Evolutionary conservation across 2,888 invertebrate genomes (phyloP).

Genomic region (Cephus rjabovi): DNA sequence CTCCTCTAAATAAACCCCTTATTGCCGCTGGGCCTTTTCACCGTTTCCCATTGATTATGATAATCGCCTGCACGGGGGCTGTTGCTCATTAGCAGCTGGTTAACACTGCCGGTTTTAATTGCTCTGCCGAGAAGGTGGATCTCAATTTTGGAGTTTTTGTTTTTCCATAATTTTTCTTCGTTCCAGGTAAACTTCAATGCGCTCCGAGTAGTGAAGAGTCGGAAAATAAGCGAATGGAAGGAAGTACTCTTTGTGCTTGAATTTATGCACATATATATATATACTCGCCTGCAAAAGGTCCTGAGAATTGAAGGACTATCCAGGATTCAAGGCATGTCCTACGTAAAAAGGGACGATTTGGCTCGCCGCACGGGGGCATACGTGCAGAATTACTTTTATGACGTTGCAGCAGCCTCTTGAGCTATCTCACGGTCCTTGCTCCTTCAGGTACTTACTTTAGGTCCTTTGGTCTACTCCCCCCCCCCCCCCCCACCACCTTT

Average conservation of each 20-base stretch:
- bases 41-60: constrained; percentile 34
- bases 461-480: neutral
- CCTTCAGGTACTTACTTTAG: neutral
- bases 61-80: constrained; percentile 27
- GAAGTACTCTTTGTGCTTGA: neutral
- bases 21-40: neutral
- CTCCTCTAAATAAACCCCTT: neutral
- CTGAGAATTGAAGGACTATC: constrained; percentile 19
- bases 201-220: neutral
- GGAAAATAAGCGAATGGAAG: neutral
- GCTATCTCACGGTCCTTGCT: constrained; percentile 3
- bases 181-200: neutral
- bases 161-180: neutral
- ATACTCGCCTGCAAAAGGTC: neutral
- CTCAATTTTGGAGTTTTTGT: neutral
- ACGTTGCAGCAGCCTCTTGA: constrained; percentile 23
- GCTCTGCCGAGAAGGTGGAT: neutral
- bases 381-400: constrained; percentile 33
- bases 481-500: too few species aligned
- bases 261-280: too few species aligned
- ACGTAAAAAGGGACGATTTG: constrained; percentile 37
- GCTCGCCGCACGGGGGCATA: constrained; percentile 25
- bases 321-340: constrained; percentile 33
- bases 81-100: constrained; percentile 49
- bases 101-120: constrained; percentile 23